Percentiles rank a stretch among this genome's conserved stretches.
Evolutionary conservation across 2,797 vertebrate species (phyloP).

Genomic region (Botia almorhae): DNA sequence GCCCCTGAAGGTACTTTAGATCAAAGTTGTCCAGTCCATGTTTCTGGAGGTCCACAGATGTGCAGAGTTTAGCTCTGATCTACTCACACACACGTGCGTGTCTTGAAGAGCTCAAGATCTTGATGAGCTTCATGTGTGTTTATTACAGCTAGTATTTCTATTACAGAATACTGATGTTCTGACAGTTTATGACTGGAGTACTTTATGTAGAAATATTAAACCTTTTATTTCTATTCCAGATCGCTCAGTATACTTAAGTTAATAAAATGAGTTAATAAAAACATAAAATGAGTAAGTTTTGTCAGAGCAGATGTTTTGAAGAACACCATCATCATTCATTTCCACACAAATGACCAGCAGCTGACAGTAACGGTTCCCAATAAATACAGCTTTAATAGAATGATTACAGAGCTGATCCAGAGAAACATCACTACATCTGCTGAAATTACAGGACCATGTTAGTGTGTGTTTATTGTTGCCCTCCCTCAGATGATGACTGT

Average conservation of each 20-base stretch:
- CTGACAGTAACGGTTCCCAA: slow-evolving; percentile 66
- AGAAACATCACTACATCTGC: slow-evolving; percentile 82
- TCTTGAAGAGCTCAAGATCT: too few relatives aligned
- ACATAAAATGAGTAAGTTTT: too few relatives aligned
- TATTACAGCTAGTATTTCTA: too few relatives aligned
- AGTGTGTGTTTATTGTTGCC: slow-evolving; percentile 30
- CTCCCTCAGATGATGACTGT: slow-evolving; percentile 62
- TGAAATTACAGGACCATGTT: slow-evolving; percentile 78
- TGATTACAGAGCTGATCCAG: slow-evolving; percentile 82
- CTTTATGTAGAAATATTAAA: background rate
- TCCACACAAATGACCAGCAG: background rate
- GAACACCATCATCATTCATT: background rate
- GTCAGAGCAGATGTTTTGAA: too few relatives aligned
- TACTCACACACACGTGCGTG: too few relatives aligned
- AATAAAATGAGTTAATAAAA: too few relatives aligned
- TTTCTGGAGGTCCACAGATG: too few relatives aligned
- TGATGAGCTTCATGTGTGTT: too few relatives aligned
- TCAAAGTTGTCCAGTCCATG: too few relatives aligned
- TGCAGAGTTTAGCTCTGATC: too few relatives aligned
- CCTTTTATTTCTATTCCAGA: slow-evolving; percentile 7
- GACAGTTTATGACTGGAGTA: too few relatives aligned
- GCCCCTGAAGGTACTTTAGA: slow-evolving; percentile 1
- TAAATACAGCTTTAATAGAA: slow-evolving; percentile 86
- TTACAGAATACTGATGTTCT: too few relatives aligned
- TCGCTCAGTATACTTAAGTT: slow-evolving; percentile 1